Percentiles rank a stretch among this genome's conserved stretches.
Evolutionary conservation across 2,113 vertebrate genomes (phyloP).

Genomic region (Progne subis): DNA sequence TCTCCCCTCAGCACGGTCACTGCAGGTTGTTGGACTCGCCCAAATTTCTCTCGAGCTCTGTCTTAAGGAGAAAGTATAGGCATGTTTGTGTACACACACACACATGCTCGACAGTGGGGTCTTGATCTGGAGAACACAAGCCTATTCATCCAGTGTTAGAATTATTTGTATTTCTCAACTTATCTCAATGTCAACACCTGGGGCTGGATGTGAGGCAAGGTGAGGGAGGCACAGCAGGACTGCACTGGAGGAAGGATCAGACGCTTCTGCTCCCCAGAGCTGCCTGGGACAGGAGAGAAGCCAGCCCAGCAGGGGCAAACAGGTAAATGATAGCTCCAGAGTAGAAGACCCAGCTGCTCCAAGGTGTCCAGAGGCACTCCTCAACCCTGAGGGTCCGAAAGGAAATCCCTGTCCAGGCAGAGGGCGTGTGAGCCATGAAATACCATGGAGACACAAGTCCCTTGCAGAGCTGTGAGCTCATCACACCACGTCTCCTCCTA

Average conservation of each 20-base stretch:
- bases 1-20: neutral
- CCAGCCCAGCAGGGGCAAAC: neutral
- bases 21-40: neutral
- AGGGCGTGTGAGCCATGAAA: accelerated
- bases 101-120: neutral
- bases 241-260: neutral
- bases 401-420: neutral
- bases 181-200: constrained; percentile 43
- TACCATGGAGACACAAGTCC: accelerated
- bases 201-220: neutral
- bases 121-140: constrained; percentile 47
- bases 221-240: neutral
- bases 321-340: neutral
- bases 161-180: constrained; percentile 40
- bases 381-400: neutral
- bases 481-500: neutral
- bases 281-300: accelerated
- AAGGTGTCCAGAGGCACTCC: neutral
- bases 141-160: constrained; percentile 23
- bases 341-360: neutral
- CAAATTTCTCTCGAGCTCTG: neutral
- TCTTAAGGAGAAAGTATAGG: neutral
- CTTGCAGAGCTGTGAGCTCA: neutral
- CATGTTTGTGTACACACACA: neutral
- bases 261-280: neutral